Base-by-base conservation (phyloP, 2,797 vertebrate species). In the Coluber constrictor region DNA sequence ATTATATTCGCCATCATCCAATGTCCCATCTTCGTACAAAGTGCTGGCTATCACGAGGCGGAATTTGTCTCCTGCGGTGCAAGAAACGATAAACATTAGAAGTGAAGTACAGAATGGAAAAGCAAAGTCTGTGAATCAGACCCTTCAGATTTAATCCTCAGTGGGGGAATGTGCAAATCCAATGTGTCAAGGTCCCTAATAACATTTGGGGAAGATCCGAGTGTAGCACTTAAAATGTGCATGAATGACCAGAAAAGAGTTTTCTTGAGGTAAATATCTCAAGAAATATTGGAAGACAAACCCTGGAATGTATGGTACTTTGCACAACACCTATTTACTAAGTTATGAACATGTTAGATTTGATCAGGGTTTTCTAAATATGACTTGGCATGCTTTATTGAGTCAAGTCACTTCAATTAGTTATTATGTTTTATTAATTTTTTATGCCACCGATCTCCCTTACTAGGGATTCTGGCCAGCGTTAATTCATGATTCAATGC, bases 1-100 rank as follows among this genome's bases (percentile, higher is more conserved):
- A 95, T 99, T 99, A 95, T 99, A 99, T 94, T 99, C 99, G 60
- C 99, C 99, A 0, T 99, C 99, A 27, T 99, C 99, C 74, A 99
- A 98, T 0, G 99, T 99, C 90, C 99, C 99, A 0, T 99, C 99
- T 97, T 99, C 99, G 61, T 99, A 99, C 93, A 99, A 97, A 0
- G 99, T 99, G 97, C 99, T 99, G 91, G 99, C 99, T 51, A 99
- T 99, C 18, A 99, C 99, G 96, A 99, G 96, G 88, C 99, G 98
- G 95, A 99, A 99, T 93, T 99, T 99, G 97, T 99, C 99, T 89
- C 99, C 99, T 99, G 93, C 0, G 5, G 95, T 59, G 4, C 83
- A 88, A 25, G 18, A 13, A 18, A 59, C 13, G 5, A 74, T 18
- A 13, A 59, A 32, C 1, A 15, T 12, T 25, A 60, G 10, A 47